Evolutionary conservation across 2,797 vertebrate species (phyloP), one percentile per base, ranked within the genome.

Genomic region (Adelosebastes latens): DNA sequence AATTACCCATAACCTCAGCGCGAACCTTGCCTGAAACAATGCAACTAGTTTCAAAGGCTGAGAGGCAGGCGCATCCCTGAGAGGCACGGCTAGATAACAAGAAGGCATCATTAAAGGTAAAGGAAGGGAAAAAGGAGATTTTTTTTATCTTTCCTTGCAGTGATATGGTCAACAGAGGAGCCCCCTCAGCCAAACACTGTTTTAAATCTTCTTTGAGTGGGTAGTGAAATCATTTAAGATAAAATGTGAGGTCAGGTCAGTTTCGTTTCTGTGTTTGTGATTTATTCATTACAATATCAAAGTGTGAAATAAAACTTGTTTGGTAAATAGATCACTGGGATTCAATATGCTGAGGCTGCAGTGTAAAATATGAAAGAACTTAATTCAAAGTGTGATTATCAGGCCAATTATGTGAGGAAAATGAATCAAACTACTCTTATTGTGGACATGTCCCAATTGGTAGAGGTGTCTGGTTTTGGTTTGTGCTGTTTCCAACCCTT

Each of bases 21-120:
- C 85, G 89, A 95, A 95, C 93, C 93, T 94, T 77, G 74, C 84
- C 84, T 95, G 89, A 95, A 94, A 95, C 91, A 93, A 94, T 90
- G 79, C 84, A 86, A 85, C 89, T 83, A 81, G 84, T 94, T 95
- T 95, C 89, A 94, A 94, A 94, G 91, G 79, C 92, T 92, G 89
- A 76, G 88, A 92, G 62, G 80, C 84, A 93, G 86, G 82, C 84
- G 16, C 82, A 89, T 91, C 91, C 87, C 88, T 90, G 73, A 89
- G 90, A 93, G 88, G 87, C 87, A 85, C 36, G 10, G 70, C 62
- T 72, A 87, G 89, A 94, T 92, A 94, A 94, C 83, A 93, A 91
- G 87, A 81, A 85, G 74, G 85, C 85, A 90, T 94, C 89, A 83
- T 93, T 93, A 93, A 91, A 93, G 85, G 85, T 93, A 94, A 87